A percentile compares a stretch with the other conserved stretches of the same genome.
These are phyloP conservation scores for Merluccius polli DNA, from an alignment of 2,797 vertebrate genomes.

Conservation along the genomic window DNA sequence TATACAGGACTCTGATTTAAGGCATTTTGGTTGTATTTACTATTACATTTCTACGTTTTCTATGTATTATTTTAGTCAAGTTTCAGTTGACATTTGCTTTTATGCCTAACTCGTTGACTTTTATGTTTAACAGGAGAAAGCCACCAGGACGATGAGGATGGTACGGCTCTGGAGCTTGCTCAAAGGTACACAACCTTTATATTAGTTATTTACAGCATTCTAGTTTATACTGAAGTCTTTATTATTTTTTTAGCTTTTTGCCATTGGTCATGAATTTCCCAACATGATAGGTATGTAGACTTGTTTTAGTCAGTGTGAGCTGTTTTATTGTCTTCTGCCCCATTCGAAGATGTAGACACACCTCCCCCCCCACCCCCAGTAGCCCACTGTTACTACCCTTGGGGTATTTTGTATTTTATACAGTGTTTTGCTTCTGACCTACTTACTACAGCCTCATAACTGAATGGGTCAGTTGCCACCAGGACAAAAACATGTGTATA, in stretches of 20 bases:
- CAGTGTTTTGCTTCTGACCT: slow-evolving; percentile 48
- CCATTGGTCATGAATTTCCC: not conserved
- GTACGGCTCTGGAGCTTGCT: slow-evolving; percentile 64
- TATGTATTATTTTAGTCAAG: too few relatives aligned
- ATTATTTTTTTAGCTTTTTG: not conserved
- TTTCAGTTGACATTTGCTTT: slow-evolving; percentile 12
- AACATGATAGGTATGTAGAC: not conserved
- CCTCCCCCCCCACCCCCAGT: not conserved
- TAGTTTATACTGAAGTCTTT: not conserved
- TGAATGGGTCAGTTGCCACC: not conserved
- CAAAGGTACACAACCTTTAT: slow-evolving; percentile 71
- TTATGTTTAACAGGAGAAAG: slow-evolving; percentile 69
- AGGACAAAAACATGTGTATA: not conserved
- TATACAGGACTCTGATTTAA: not conserved
- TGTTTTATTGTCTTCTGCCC: not conserved
- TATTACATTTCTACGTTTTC: too few relatives aligned
- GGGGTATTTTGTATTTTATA: slow-evolving; percentile 37
- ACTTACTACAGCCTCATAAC: slow-evolving; percentile 9
- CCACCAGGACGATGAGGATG: slow-evolving; percentile 66
- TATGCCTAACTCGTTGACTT: not conserved
- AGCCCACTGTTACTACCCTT: slow-evolving; percentile 34
- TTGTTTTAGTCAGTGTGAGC: not conserved
- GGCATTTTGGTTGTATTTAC: not conserved
- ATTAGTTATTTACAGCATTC: not conserved
- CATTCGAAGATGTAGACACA: not conserved